Conservation (phyloP, 2,888 invertebrate genomes). For the Tetanocera ferruginea region DNA sequence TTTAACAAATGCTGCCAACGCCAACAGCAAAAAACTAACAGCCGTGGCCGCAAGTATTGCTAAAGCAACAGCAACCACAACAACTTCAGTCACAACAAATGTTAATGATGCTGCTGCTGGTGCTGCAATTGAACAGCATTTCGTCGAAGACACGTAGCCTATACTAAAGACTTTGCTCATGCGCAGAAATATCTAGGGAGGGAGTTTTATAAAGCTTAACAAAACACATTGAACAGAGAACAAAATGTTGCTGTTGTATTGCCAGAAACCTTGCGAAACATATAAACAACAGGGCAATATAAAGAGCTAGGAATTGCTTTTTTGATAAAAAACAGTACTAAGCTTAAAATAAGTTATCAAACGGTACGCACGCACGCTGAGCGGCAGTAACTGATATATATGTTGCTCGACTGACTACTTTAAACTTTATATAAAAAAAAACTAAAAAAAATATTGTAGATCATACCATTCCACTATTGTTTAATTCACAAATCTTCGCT, state of each 20-base stretch:
- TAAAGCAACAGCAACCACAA: slow-evolving; percentile 48
- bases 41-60: slow-evolving; percentile 37
- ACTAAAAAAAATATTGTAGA: no score
- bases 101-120: slow-evolving; percentile 50
- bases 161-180: slow-evolving; percentile 70
- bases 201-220: not conserved
- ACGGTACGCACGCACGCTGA: no score
- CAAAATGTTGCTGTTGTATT: not conserved
- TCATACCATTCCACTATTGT: no score
- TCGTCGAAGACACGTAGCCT: slow-evolving; percentile 70
- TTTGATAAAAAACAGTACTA: not conserved
- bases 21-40: slow-evolving; percentile 48
- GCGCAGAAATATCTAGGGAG: slow-evolving; percentile 57
- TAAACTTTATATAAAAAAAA: no score
- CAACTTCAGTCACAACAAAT: slow-evolving; percentile 43
- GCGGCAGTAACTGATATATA: no score
- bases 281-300: not conserved
- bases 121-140: slow-evolving; percentile 47
- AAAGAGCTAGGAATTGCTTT: not conserved
- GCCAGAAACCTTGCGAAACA: not conserved
- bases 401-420: no score
- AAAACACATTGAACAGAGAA: not conserved
- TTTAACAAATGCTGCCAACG: slow-evolving; percentile 48
- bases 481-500: no score
- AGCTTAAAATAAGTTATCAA: not conserved